A percentile compares a stretch with the other conserved stretches of the same genome.
Evolutionary conservation across 2,797 vertebrate species (phyloP).

Genomic region (Phalanger gymnotis): DNA sequence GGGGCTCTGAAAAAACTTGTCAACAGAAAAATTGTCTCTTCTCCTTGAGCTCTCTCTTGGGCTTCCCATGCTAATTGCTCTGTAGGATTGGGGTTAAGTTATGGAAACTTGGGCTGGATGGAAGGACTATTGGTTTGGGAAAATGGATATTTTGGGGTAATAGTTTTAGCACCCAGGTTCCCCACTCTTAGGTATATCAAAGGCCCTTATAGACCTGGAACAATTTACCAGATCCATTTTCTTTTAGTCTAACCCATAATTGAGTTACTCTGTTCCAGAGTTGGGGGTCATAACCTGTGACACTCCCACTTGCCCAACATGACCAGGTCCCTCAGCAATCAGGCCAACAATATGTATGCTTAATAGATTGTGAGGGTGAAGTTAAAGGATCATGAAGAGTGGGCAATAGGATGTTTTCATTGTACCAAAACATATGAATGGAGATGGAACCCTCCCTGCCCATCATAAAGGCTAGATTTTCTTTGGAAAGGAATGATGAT

Average conservation of each 20-base stretch:
- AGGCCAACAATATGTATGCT: not conserved
- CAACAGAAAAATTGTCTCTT: conserved; percentile 26
- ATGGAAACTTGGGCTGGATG: not conserved
- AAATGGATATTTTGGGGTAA: not conserved
- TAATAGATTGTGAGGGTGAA: not conserved
- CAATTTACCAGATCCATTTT: not conserved
- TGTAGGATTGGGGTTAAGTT: not conserved
- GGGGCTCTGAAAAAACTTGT: conserved; percentile 58
- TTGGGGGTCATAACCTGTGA: not conserved
- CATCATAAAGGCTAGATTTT: not conserved
- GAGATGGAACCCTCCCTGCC: not conserved
- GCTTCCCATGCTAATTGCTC: not conserved
- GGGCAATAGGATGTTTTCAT: not conserved
- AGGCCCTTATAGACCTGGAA: not conserved
- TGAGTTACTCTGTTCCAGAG: not conserved
- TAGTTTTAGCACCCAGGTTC: not conserved
- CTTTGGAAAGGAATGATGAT: not conserved
- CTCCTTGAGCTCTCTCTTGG: conserved; percentile 20
- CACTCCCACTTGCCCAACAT: not conserved
- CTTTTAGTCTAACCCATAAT: not conserved
- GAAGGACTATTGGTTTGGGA: not conserved
- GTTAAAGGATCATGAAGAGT: not conserved
- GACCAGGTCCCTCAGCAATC: not conserved
- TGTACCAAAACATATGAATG: not conserved
- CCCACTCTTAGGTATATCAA: not conserved